Evolutionary conservation across 2,797 vertebrate genomes (phyloP).

Genomic region (Podarcis siculus): DNA sequence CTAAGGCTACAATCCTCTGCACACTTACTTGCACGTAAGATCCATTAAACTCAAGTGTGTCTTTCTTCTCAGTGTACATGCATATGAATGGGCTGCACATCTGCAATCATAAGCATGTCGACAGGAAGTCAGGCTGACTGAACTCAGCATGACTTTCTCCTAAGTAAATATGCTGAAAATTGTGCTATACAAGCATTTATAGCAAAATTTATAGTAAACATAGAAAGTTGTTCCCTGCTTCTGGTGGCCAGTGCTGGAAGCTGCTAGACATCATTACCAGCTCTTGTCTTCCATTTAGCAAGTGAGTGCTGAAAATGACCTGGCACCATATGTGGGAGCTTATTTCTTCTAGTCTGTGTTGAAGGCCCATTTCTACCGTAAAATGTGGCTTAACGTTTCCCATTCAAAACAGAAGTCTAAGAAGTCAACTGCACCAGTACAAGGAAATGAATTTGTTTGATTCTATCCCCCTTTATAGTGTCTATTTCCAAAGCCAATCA

Average conservation of each 20-base stretch:
- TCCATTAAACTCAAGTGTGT: not conserved
- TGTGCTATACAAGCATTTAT: not conserved
- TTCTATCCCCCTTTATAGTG: slow-evolving; percentile 32
- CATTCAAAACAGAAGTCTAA: not conserved
- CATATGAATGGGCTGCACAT: not conserved
- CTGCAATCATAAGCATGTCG: not conserved
- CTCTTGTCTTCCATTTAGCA: not conserved
- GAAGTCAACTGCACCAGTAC: not conserved
- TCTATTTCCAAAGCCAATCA: slow-evolving; percentile 51
- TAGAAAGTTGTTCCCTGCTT: not conserved
- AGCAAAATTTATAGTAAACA: not conserved
- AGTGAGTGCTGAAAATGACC: not conserved
- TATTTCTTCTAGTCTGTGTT: not conserved
- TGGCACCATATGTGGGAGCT: not conserved
- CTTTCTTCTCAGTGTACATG: not conserved
- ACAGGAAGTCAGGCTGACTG: not conserved
- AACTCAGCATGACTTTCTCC: not conserved
- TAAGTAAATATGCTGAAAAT: not conserved
- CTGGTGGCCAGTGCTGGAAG: not conserved
- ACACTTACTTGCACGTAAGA: not conserved
- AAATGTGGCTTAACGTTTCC: not conserved
- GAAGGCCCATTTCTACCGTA: not conserved
- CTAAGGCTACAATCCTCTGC: not conserved
- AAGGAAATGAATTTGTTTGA: not conserved
- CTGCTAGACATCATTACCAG: not conserved